A percentile compares a stretch with the other conserved stretches of the same genome.
Evolutionary conservation across 2,888 invertebrate genomes (phyloP).

Genomic region (Polyommatus iphigenia): DNA sequence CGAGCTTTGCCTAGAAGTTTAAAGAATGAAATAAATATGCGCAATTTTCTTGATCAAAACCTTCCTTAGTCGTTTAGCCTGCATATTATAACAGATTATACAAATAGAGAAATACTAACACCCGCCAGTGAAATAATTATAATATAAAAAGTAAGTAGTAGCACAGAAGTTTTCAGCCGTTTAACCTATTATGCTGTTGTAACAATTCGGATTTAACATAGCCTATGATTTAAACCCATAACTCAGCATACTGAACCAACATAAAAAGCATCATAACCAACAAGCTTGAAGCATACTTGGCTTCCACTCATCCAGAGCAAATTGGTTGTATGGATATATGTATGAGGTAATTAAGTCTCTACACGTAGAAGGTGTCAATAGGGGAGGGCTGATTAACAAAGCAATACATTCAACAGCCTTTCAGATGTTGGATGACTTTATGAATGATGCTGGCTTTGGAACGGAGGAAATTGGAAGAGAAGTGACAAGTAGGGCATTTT

Average conservation of each 20-base stretch:
- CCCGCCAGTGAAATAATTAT: no score
- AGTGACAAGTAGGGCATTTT: not conserved
- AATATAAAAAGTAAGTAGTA: no score
- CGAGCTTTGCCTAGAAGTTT: no score
- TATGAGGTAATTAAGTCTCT: conserved; percentile 25
- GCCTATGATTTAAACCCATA: not conserved
- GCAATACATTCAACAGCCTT: conserved; percentile 14
- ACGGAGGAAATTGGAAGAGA: not conserved
- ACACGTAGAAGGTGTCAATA: conserved; percentile 18
- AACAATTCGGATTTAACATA: no score
- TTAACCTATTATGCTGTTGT: no score
- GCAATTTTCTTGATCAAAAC: no score
- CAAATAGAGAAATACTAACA: no score
- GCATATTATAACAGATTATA: no score
- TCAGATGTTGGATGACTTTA: conserved; percentile 1
- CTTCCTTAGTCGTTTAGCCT: no score
- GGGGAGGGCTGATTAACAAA: not conserved
- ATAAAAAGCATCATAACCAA: not conserved
- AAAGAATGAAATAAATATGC: no score
- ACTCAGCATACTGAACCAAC: not conserved
- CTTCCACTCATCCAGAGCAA: conserved; percentile 11
- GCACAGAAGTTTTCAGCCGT: no score
- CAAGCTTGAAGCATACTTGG: not conserved
- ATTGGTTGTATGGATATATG: conserved; percentile 24
- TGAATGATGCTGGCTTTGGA: not conserved